Conservation (phyloP, 1,140 invertebrate genomes). For the Rhopalosiphum padi region DNA sequence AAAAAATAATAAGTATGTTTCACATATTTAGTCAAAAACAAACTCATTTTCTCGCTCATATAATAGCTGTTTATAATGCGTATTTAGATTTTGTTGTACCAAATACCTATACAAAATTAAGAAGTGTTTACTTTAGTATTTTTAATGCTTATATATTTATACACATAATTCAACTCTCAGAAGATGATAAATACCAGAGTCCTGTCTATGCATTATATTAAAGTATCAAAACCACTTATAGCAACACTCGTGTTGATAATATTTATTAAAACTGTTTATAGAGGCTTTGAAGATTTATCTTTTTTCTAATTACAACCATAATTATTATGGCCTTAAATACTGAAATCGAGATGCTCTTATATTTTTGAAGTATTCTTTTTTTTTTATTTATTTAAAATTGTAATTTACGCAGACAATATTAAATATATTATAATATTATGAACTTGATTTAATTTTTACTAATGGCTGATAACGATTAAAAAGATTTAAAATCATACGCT, state of each 20-base stretch:
- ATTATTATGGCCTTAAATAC: not conserved
- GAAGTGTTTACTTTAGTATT: not conserved
- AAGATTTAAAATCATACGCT: not conserved
- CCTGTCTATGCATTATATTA: not conserved
- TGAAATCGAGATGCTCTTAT: not conserved
- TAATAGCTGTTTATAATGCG: not conserved
- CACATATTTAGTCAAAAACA: not conserved
- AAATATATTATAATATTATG: not conserved
- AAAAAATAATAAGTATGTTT: not conserved
- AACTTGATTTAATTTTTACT: not conserved
- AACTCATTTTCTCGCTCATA: not conserved
- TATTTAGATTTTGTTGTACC: not conserved
- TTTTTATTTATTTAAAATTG: not conserved
- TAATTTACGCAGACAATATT: not conserved
- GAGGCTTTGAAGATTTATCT: not conserved
- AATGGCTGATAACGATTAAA: not conserved
- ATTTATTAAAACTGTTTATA: constrained; percentile 4
- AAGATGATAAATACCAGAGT: not conserved
- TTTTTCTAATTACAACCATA: not conserved
- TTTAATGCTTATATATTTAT: not conserved
- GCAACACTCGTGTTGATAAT: not conserved
- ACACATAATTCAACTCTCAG: not conserved
- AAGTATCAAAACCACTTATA: not conserved
- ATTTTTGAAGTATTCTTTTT: not conserved
- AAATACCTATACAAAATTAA: not conserved